These are phyloP conservation scores for Tridacna crocea DNA, from an alignment of 2,888 invertebrate genomes.

Conservation along the genomic window DNA sequence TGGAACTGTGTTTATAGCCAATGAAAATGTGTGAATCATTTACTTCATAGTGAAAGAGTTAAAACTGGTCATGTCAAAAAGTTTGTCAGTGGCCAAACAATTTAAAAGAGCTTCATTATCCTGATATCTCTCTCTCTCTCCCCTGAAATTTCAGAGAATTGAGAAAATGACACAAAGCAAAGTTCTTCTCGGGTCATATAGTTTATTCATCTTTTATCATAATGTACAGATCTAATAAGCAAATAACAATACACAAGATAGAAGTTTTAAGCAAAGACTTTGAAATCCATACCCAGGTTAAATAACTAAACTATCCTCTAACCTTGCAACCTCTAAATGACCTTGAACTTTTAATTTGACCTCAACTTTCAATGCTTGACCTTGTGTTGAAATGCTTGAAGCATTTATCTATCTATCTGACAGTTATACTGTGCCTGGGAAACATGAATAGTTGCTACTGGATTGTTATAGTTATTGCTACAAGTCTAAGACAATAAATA, in stretches of 20 bases:
- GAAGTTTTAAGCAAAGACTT: background rate
- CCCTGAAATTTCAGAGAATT: too few relatives aligned
- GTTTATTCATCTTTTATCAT: constrained; percentile 48
- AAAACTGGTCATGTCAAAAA: background rate
- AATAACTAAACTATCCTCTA: background rate
- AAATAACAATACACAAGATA: constrained; percentile 36
- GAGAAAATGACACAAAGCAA: too few relatives aligned
- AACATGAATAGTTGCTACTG: too few relatives aligned
- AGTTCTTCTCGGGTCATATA: constrained; percentile 47
- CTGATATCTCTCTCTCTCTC: background rate
- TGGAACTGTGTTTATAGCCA: too few relatives aligned
- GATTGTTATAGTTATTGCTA: too few relatives aligned
- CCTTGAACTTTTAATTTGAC: background rate
- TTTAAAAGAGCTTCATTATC: background rate
- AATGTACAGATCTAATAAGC: constrained; percentile 61
- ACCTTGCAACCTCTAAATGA: background rate
- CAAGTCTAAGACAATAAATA: too few relatives aligned
- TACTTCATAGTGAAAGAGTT: too few relatives aligned
- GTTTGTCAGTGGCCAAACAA: background rate
- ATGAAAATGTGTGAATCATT: too few relatives aligned
- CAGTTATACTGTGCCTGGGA: too few relatives aligned
- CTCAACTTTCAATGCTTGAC: too few relatives aligned
- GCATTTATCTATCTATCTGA: too few relatives aligned
- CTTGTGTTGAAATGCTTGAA: too few relatives aligned
- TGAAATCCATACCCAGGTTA: constrained; percentile 16